Evolutionary conservation across 2,113 vertebrate species (phyloP).

Genomic region (zebrafish (Danio rerio)): DNA sequence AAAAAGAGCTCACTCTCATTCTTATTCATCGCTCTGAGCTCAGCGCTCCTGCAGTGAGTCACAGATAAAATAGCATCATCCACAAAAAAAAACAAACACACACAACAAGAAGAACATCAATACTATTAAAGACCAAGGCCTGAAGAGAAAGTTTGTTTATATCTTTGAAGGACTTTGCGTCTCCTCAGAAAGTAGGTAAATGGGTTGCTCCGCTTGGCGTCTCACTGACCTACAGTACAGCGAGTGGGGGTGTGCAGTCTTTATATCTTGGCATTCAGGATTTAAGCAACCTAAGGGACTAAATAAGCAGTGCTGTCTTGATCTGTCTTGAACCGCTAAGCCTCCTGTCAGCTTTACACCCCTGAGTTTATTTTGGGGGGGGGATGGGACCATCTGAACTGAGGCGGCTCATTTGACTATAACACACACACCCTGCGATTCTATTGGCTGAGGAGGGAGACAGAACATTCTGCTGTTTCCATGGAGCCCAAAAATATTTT

Average conservation of each 20-base stretch:
- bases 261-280: neutral
- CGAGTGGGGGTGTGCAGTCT: slow-evolving; percentile 5
- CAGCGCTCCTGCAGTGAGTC: neutral
- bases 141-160: neutral
- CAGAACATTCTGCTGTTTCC: slow-evolving; percentile 62
- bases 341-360: slow-evolving; percentile 32
- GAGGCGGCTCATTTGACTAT: slow-evolving; percentile 55
- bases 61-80: neutral
- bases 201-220: neutral
- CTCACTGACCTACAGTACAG: slow-evolving; percentile 40
- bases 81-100: neutral
- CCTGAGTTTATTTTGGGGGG: neutral
- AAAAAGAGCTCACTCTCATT: neutral
- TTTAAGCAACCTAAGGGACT: slow-evolving; percentile 23
- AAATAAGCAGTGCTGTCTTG: slow-evolving; percentile 15
- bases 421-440: slow-evolving; percentile 43
- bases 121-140: neutral
- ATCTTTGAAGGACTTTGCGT: slow-evolving; percentile 1
- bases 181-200: slow-evolving; percentile 36
- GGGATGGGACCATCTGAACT: slow-evolving; percentile 26
- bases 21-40: slow-evolving; percentile 18
- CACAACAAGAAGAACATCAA: neutral
- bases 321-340: slow-evolving; percentile 25
- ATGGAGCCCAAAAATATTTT: slow-evolving; percentile 63
- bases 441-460: slow-evolving; percentile 54